Base-by-base conservation (phyloP, 2,113 vertebrate genomes). In the Gymnobelideus leadbeateri region DNA sequence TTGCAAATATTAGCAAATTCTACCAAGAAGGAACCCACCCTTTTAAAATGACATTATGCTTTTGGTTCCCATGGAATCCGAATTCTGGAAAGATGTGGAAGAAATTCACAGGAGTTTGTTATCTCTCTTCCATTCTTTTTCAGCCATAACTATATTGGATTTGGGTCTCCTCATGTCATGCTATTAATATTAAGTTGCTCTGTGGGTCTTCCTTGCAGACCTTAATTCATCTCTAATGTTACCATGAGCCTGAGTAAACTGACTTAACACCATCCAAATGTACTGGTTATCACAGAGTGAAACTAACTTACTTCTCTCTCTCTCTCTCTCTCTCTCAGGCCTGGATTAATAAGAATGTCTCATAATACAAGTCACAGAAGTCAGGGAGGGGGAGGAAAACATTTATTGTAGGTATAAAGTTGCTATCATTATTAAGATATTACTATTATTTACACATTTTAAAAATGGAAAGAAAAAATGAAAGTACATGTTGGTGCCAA, bases 381-480 rank as follows among this genome's bases (percentile, higher is more conserved):
- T 55, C 89, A 89, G 0, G 37, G 28, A n/a, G 10, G 92, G 97
- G 43, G 51, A 98, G 94, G 93, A 97, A 98, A 93, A 96, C 50
- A 53, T 98, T 98, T 97, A 95, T 97, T 97, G 96, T 51, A 94
- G 3, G 37, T 98, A 98, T 93, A 98, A 98, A 98, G 93, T 90
- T 97, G 77, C 96, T 94, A 90, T 95, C 97, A 98, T 98, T 97
- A 95, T 97, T 94, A 96, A 95, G 92, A 84, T 37, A 91, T 94
- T 96, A 90, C 95, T 96, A 95, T 96, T 98, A 98, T 98, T 98
- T 98, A 99, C 96, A 98, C 7, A 14, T 61, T 91, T 97, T 97
- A 91, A 98, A 97, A 98, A 98, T 96, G 90, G 89, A 97, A 96
- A 96, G 84, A 97, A 98, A 98, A 91, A 91, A 98, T 84, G 97